phyloP scores from a whole-genome alignment of 2,888 invertebrate species.

The Mechanitis messenoides region DNA sequence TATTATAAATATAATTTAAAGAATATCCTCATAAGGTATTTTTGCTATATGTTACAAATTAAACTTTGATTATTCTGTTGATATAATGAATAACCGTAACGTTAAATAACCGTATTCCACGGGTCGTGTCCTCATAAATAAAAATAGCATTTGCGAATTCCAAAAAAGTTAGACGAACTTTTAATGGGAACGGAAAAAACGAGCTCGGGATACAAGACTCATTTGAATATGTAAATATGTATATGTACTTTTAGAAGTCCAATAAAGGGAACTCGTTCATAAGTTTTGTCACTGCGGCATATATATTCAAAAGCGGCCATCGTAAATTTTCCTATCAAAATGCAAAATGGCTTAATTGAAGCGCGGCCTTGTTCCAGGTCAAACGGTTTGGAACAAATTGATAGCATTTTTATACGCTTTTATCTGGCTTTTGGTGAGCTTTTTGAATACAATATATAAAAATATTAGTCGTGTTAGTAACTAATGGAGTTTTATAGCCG shows the following conservation, averaged over 20 bases:
- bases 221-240: slow-evolving; percentile 29
- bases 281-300: slow-evolving; percentile 47
- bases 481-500: slow-evolving; percentile 10
- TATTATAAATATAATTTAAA: background rate
- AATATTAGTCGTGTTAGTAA: slow-evolving; percentile 13
- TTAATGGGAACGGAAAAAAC: slow-evolving; percentile 23
- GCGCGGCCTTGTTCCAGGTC: slow-evolving; percentile 72
- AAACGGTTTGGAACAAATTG: slow-evolving; percentile 69
- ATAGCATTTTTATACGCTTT: slow-evolving; percentile 60
- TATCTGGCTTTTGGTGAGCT: slow-evolving; percentile 48
- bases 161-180: slow-evolving; percentile 27
- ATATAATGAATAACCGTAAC: background rate
- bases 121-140: slow-evolving; percentile 12
- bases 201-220: slow-evolving; percentile 21
- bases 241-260: slow-evolving; percentile 26
- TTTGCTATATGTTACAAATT: background rate
- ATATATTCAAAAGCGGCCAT: slow-evolving; percentile 63
- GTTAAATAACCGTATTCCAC: slow-evolving; percentile 6
- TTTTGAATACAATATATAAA: slow-evolving; percentile 23
- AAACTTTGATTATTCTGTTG: background rate
- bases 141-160: slow-evolving; percentile 20
- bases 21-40: background rate
- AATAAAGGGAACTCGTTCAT: slow-evolving; percentile 23
- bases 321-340: slow-evolving; percentile 74
- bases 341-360: slow-evolving; percentile 76